These are phyloP conservation scores for Pterobdella sp. DNA, from an alignment of 2,888 invertebrate genomes.

Conservation along the genomic window DNA sequence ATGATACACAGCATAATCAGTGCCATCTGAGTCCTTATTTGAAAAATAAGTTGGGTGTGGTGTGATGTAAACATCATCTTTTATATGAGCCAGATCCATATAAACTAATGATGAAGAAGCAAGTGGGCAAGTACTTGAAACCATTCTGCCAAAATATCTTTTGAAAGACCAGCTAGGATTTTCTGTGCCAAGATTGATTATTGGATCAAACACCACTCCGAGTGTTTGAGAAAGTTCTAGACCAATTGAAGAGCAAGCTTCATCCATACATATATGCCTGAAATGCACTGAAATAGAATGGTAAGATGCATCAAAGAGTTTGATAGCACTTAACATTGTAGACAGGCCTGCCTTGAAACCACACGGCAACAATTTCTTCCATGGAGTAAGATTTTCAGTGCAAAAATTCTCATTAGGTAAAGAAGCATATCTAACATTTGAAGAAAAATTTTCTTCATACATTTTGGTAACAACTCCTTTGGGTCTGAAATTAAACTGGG, in stretches of 20 bases:
- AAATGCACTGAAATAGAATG: constrained; percentile 81
- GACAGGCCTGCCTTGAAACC: constrained; percentile 71
- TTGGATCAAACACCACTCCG: constrained; percentile 65
- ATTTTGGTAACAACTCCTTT: constrained; percentile 59
- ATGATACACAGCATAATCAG: constrained; percentile 61
- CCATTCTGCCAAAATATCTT: constrained; percentile 75
- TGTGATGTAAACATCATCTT: constrained; percentile 36
- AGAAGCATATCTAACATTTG: constrained; percentile 63
- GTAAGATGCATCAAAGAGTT: constrained; percentile 83
- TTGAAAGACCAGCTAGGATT: constrained; percentile 71
- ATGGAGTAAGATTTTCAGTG: constrained; percentile 96
- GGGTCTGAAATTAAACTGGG: constrained; percentile 74
- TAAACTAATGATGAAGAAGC: constrained; percentile 70
- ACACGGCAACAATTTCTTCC: constrained; percentile 93
- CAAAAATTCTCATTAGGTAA: constrained; percentile 91
- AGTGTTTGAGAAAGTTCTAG: constrained; percentile 77
- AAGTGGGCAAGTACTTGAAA: constrained; percentile 73
- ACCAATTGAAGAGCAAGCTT: constrained; percentile 58
- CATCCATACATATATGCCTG: constrained; percentile 63
- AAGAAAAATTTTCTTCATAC: constrained; percentile 48
- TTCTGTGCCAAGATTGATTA: constrained; percentile 21
- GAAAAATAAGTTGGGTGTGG: constrained; percentile 19
- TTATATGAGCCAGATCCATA: constrained; percentile 65
- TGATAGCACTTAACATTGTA: constrained; percentile 76
- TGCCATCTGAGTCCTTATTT: not conserved